phyloP scores from a whole-genome alignment of 2,888 invertebrate genomes.

The Adelphocoris suturalis region DNA sequence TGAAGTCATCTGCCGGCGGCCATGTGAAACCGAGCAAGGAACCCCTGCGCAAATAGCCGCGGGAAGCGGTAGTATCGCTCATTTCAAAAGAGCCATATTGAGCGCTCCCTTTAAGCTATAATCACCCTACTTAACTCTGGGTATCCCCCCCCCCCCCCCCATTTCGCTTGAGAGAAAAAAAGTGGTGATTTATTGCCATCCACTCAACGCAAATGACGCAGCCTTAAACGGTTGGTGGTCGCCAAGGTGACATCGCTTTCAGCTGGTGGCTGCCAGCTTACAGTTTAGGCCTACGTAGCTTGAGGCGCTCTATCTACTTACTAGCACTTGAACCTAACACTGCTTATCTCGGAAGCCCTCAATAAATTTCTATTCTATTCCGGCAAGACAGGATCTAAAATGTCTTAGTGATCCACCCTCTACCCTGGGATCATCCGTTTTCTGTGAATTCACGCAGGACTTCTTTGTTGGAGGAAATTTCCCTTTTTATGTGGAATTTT shows the following conservation, averaged over 20 bases:
- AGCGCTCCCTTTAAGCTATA: background rate
- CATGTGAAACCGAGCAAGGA: background rate
- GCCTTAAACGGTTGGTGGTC: background rate
- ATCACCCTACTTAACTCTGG: constrained; percentile 11
- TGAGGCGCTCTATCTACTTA: too few species aligned
- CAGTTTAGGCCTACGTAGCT: too few species aligned
- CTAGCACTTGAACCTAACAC: too few species aligned
- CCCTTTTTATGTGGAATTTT: too few species aligned
- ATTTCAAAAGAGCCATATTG: constrained; percentile 20
- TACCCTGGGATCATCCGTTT: too few species aligned
- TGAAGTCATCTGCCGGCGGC: background rate
- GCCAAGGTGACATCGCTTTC: background rate
- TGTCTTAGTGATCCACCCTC: too few species aligned
- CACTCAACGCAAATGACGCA: constrained; percentile 8
- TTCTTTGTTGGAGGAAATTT: too few species aligned
- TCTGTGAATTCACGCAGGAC: too few species aligned
- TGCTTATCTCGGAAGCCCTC: too few species aligned
- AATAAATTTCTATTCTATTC: too few species aligned
- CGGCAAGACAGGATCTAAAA: too few species aligned
- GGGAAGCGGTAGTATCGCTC: background rate
- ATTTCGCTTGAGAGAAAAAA: background rate
- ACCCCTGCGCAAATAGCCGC: background rate
- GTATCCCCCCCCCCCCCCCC: background rate
- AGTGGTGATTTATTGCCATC: background rate
- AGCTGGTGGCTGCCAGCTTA: too few species aligned